Evolutionary conservation across 2,113 vertebrate genomes (phyloP).

Genomic region (human (Homo sapiens)): GRCh38 chr12:22579001-22579500

Average conservation of each 20-base stretch:
- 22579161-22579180: background rate
- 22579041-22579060: background rate
- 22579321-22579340: too few species aligned
- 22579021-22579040: too few species aligned
- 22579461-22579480: background rate
- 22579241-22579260: background rate
- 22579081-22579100: background rate
- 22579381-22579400: too few species aligned
- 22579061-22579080: background rate
- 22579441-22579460: background rate
- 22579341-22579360: too few species aligned
- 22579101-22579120: background rate
- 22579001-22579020: too few species aligned
- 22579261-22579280: background rate
- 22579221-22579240: background rate
- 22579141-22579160: background rate
- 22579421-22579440: too few species aligned
- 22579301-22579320: background rate
- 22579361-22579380: too few species aligned
- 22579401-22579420: too few species aligned
- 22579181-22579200: background rate
- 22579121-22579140: background rate
- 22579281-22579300: background rate
- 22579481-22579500: background rate
- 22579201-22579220: background rate